Percentiles rank a stretch among this genome's conserved stretches.
Evolutionary conservation across 2,888 invertebrate genomes (phyloP).

Genomic region (Macaria notata): DNA sequence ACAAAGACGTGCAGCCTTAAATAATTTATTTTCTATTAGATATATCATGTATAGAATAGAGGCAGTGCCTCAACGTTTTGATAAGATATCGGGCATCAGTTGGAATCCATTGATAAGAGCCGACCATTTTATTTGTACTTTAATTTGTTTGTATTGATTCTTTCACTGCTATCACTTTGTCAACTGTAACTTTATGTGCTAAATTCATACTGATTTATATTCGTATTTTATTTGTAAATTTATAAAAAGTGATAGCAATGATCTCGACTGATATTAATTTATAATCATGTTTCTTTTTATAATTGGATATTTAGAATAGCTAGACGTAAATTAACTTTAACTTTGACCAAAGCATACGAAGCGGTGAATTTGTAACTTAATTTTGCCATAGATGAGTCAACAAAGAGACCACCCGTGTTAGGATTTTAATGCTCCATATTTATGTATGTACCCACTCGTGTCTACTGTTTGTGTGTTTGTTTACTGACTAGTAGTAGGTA

Average conservation of each 20-base stretch:
- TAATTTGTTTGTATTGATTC: not conserved
- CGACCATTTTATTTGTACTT: not conserved
- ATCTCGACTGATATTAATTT: no score
- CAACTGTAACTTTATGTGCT: no score
- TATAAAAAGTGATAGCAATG: no score
- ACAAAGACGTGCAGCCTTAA: no score
- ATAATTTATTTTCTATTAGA: no score
- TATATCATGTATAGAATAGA: not conserved
- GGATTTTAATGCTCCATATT: not conserved
- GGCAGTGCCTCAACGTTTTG: slow-evolving; percentile 10
- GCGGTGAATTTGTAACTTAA: not conserved
- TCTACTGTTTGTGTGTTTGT: not conserved
- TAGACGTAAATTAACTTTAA: not conserved
- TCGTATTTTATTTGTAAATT: no score
- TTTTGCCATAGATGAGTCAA: slow-evolving; percentile 3
- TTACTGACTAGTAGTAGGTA: not conserved
- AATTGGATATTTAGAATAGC: no score
- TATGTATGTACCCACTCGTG: not conserved
- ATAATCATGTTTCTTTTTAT: no score
- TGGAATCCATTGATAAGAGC: slow-evolving; percentile 17
- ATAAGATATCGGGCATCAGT: slow-evolving; percentile 16
- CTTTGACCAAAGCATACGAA: not conserved
- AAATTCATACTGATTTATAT: no score
- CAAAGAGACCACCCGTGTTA: slow-evolving; percentile 18
- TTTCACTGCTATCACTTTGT: no score